phyloP scores from a whole-genome alignment of 2,797 vertebrate genomes.

The Tachyglossus aculeatus region DNA sequence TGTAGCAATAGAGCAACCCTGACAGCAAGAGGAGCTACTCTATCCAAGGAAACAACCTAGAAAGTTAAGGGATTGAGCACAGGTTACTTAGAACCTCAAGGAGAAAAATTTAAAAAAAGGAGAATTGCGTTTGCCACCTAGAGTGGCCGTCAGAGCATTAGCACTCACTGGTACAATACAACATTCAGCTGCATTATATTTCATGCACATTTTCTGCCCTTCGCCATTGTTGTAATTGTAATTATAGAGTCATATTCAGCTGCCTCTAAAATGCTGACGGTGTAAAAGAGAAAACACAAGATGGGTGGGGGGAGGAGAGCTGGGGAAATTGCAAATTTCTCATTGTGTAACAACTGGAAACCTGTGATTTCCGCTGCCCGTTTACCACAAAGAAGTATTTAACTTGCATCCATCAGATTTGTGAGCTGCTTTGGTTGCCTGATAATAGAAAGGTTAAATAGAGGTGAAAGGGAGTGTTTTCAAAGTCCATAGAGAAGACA shows the following conservation, averaged over 20 bases:
- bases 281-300: slow-evolving; percentile 18
- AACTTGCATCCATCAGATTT: background rate
- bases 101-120: slow-evolving; percentile 15
- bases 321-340: slow-evolving; percentile 2
- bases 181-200: slow-evolving; percentile 11
- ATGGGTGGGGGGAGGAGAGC: background rate
- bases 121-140: slow-evolving; percentile 26
- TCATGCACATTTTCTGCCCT: slow-evolving; percentile 23
- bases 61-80: slow-evolving; percentile 25
- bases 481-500: background rate
- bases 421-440: background rate
- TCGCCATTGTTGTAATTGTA: slow-evolving; percentile 19
- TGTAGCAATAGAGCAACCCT: too few relatives aligned
- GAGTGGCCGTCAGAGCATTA: slow-evolving; percentile 5
- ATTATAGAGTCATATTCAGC: slow-evolving; percentile 33
- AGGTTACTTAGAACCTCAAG: slow-evolving; percentile 18
- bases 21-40: too few relatives aligned
- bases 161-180: background rate
- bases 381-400: background rate
- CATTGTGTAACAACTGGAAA: slow-evolving; percentile 5
- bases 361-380: slow-evolving; percentile 9
- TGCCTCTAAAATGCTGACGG: slow-evolving; percentile 19
- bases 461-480: background rate
- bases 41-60: slow-evolving; percentile 2
- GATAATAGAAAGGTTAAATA: slow-evolving; percentile 5